Percentiles rank a stretch among this genome's conserved stretches.
Conservation (phyloP, 2,797 vertebrate species). For the Monodelphis domestica region DNA sequence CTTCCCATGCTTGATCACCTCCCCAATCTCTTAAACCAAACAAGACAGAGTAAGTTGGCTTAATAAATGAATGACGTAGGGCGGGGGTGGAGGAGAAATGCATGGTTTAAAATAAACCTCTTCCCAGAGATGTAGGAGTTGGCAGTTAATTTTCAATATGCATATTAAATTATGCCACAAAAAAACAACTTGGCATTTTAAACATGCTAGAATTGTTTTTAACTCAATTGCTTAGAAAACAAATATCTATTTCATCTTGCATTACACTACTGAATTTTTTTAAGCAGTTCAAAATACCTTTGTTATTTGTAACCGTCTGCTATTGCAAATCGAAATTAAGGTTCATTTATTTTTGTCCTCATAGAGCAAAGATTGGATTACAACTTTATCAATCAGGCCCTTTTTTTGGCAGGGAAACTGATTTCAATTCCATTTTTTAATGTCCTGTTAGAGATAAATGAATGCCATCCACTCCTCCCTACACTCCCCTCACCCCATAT, state of each 20-base stretch:
- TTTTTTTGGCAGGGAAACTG: conserved; percentile 72
- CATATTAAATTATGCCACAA: conserved; percentile 51
- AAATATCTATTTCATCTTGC: conserved; percentile 62
- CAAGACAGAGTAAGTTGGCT: background rate
- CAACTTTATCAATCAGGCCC: conserved; percentile 74
- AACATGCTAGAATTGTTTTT: conserved; percentile 72
- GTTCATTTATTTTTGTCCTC: conserved; percentile 80
- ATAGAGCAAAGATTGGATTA: conserved; percentile 73
- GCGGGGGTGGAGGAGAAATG: background rate
- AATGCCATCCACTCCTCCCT: conserved; percentile 59
- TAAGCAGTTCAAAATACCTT: conserved; percentile 70
- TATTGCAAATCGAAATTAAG: conserved; percentile 74
- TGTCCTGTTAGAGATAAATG: conserved; percentile 77
- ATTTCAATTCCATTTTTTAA: conserved; percentile 81
- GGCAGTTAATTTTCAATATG: background rate
- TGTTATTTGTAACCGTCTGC: conserved; percentile 59
- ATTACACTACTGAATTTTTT: conserved; percentile 72
- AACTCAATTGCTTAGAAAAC: conserved; percentile 75
- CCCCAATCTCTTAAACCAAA: conserved; percentile 8
- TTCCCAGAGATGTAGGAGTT: accelerated
- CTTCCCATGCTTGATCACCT: background rate
- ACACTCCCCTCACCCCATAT: conserved; percentile 13
- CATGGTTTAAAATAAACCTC: background rate
- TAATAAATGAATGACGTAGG: background rate
- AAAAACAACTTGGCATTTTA: conserved; percentile 53